Evolutionary conservation across 1,140 invertebrate species (phyloP).

Genomic region (Neuroterus valhalla): DNA sequence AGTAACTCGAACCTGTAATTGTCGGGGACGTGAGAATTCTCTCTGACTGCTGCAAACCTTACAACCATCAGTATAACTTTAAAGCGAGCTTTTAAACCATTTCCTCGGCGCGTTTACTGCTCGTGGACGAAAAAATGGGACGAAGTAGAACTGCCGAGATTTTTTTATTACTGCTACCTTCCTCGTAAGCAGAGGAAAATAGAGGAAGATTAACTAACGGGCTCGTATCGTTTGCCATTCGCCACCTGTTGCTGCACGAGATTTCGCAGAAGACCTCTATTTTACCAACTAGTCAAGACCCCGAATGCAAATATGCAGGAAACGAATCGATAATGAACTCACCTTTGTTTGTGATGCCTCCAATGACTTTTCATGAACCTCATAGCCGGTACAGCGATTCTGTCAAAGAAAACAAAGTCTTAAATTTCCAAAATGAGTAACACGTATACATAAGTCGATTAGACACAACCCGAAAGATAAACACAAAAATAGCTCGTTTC

Average conservation of each 20-base stretch:
- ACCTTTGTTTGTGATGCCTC: conserved; percentile 64
- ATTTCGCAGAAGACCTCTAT: conserved; percentile 15
- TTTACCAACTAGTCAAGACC: neutral
- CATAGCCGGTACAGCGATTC: conserved; percentile 58
- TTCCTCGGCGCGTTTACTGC: conserved; percentile 16
- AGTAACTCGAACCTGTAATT: conserved; percentile 11
- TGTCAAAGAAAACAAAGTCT: conserved; percentile 44
- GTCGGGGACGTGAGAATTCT: conserved; percentile 18
- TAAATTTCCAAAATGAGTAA: neutral
- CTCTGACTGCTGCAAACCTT: conserved; percentile 2
- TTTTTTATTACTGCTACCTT: conserved; percentile 29
- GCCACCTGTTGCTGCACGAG: conserved; percentile 53
- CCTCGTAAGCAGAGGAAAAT: conserved; percentile 1
- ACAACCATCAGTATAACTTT: neutral
- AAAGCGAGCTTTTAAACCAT: neutral
- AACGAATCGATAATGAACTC: conserved; percentile 47
- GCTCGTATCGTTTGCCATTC: conserved; percentile 43
- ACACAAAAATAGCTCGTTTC: too few species aligned
- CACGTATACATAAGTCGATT: neutral
- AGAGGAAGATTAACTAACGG: conserved; percentile 37
- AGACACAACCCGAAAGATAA: too few species aligned
- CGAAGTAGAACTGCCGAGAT: conserved; percentile 13
- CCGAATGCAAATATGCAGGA: neutral
- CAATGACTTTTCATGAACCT: conserved; percentile 55
- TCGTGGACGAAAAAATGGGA: neutral